phyloP scores from a whole-genome alignment of 2,888 invertebrate genomes.

The Monoplex corrugatus region DNA sequence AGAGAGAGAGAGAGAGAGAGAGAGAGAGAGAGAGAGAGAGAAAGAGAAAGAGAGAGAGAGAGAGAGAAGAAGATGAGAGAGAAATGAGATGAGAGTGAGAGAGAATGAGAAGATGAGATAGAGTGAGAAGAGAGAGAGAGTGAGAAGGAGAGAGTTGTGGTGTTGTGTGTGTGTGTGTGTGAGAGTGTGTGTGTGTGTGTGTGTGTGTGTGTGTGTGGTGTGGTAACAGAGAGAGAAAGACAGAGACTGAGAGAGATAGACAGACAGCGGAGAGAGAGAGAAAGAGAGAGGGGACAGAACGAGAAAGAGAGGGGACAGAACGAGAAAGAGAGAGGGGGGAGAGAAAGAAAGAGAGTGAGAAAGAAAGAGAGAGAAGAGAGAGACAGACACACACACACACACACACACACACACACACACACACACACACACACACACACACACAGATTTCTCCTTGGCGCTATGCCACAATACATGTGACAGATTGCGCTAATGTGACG shows the following conservation, averaged over 20 bases:
- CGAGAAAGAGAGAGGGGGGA: background rate
- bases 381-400: background rate
- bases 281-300: background rate
- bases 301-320: background rate
- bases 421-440: background rate
- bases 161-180: too few species aligned
- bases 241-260: background rate
- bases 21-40: conserved; percentile 7
- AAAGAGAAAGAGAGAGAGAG: background rate
- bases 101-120: background rate
- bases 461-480: too few species aligned
- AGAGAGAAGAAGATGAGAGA: background rate
- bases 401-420: background rate
- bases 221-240: background rate
- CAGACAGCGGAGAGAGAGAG: background rate
- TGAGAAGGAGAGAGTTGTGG: too few species aligned
- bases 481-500: too few species aligned
- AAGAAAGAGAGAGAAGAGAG: background rate
- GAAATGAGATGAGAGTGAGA: background rate
- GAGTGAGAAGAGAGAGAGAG: background rate
- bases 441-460: too few species aligned
- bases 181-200: too few species aligned
- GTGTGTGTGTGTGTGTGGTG: too few species aligned
- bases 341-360: background rate
- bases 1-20: conserved; percentile 20